A percentile compares a stretch with the other conserved stretches of the same genome.
phyloP scores from a whole-genome alignment of 2,888 invertebrate genomes.

The Xylota segnis region DNA sequence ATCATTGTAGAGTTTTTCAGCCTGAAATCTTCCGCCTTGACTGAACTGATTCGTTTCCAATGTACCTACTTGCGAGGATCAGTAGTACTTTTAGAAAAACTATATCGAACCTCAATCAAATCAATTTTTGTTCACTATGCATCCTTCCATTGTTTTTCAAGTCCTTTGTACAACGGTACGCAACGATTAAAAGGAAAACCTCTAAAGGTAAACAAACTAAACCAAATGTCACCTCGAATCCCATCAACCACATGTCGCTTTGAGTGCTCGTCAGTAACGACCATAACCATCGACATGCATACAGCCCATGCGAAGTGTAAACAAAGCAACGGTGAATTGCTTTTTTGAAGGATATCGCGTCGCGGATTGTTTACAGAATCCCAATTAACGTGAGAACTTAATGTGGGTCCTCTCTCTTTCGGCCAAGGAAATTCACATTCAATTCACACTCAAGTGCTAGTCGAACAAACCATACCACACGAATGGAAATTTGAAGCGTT shows the following conservation, averaged over 20 bases:
- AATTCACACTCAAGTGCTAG: background rate
- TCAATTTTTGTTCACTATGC: background rate
- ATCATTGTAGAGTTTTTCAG: too few relatives aligned
- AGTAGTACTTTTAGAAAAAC: too few relatives aligned
- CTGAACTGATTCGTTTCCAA: too few relatives aligned
- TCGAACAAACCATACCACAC: background rate
- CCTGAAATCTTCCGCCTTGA: too few relatives aligned
- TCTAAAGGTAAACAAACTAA: constrained; percentile 67
- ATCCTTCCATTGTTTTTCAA: constrained; percentile 24
- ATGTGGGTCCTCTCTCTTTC: constrained; percentile 55
- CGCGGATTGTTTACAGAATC: constrained; percentile 75
- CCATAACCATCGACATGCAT: constrained; percentile 37
- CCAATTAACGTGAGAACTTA: constrained; percentile 77
- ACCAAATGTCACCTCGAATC: constrained; percentile 74
- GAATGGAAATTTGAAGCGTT: constrained; percentile 74
- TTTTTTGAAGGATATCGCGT: constrained; percentile 70
- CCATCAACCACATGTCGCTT: constrained; percentile 75
- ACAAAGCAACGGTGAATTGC: constrained; percentile 75
- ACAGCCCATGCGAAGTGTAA: constrained; percentile 73
- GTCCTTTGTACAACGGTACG: constrained; percentile 25
- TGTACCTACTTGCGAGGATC: too few relatives aligned
- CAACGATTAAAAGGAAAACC: constrained; percentile 66
- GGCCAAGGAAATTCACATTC: constrained; percentile 9
- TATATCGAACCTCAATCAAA: background rate
- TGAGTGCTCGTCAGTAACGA: constrained; percentile 49